Base-by-base conservation (phyloP, 1,140 invertebrate species). In the Dendrolimus punctatus region DNA sequence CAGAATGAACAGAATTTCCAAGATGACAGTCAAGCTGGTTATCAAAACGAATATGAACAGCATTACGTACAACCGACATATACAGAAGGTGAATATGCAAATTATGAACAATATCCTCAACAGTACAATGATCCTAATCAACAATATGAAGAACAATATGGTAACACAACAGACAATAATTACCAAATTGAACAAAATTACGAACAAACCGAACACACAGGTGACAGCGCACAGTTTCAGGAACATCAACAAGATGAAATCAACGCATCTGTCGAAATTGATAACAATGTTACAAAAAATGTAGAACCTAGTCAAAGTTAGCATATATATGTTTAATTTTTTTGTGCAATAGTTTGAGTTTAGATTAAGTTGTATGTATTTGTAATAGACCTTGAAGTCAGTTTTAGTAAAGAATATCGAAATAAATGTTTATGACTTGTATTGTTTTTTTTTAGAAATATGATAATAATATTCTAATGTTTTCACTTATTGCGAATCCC, bases 61-160 rank as follows among this genome's bases (percentile, higher is more conserved):
- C 53, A 52, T 53, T 57, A 60, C 57, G 68, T 71, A 47, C 66
- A 75, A 51, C 48, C 57, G 44, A 43, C 9, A 6, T 69, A 72
- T 44, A 46, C 43, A n/a, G 60, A 67, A 36, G 56, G 52, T 9
- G 68, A 80, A 46, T 82, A 76, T 55, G 68, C 73, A 53, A 79
- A 78, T 58, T 73, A 73, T 54, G 70, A 79, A 58, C 65, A 77
- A 46, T 77, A 84, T 55, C 72, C 72, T 36, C 71, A 83, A 47
- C 67, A 70, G 51, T 77, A 73, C 56, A 49, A 42, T 46, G 72
- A 76, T 52, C 68, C 70, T 6, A 69, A 69, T 47, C 60, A 57
- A 6, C 68, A 73, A 39, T 77, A 76, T 57, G 70, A 76, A 49
- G 40, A 49, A 23, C 50, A 76, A 51, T 71, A 75, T 40, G 75